Evolutionary conservation across 2,888 invertebrate species (phyloP).

Genomic region (Phaedon cochleariae): DNA sequence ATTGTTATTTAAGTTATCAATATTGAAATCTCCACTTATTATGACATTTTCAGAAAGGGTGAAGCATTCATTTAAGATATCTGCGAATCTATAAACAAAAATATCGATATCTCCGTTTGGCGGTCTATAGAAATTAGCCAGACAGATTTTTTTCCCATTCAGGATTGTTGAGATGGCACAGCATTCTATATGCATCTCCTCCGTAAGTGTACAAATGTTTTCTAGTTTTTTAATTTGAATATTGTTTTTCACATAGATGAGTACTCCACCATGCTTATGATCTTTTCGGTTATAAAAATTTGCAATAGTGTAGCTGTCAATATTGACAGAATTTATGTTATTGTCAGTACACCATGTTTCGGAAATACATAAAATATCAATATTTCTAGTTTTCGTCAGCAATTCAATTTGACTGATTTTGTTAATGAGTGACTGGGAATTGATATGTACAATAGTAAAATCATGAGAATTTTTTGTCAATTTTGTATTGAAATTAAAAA

Average conservation of each 20-base stretch:
- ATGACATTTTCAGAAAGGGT: no score
- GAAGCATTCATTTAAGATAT: no score
- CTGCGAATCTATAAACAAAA: no score
- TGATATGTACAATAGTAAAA: constrained; percentile 2
- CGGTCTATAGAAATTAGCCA: no score
- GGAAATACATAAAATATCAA: constrained; percentile 1
- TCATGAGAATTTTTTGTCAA: background rate
- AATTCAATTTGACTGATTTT: background rate
- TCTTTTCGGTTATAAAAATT: background rate
- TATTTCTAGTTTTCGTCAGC: background rate
- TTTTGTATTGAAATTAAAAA: background rate
- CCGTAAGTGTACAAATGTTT: background rate
- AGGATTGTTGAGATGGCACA: background rate
- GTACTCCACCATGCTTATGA: constrained; percentile 6
- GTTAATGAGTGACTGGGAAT: background rate
- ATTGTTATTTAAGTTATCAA: no score
- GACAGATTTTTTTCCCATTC: no score
- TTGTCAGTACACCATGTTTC: background rate
- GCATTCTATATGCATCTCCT: background rate
- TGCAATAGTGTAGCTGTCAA: background rate
- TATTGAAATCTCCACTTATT: no score
- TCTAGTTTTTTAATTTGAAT: background rate
- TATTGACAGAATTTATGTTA: no score
- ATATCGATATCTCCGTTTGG: background rate
- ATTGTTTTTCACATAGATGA: background rate